Evolutionary conservation across 2,113 vertebrate species (phyloP).

Genomic region (Ifrita kowaldi): DNA sequence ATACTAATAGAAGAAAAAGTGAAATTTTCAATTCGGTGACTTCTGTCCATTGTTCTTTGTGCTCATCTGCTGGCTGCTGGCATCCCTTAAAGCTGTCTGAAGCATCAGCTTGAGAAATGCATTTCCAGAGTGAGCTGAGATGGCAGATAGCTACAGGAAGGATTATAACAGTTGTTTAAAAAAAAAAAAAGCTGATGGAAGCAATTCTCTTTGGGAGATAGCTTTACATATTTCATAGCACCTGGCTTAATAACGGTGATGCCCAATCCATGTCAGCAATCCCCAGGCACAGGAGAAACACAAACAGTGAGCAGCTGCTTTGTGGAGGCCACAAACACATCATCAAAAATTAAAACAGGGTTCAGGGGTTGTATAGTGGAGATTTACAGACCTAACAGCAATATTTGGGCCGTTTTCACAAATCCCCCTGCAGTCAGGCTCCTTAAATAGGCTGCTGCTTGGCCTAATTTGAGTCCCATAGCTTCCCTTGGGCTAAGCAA

Average conservation of each 20-base stretch:
- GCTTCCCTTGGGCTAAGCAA: not conserved
- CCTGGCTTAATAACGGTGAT: not conserved
- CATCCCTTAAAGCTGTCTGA: not conserved
- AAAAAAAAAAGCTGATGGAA: not conserved
- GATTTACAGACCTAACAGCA: not conserved
- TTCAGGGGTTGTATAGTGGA: not conserved
- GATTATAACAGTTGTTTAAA: not conserved
- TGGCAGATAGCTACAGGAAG: not conserved
- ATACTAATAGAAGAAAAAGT: not conserved
- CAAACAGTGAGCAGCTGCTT: slow-evolving; percentile 36
- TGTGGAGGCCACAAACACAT: not conserved
- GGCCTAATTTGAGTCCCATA: not conserved
- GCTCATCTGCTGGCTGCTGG: not conserved
- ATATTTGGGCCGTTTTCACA: not conserved
- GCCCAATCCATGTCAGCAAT: slow-evolving; percentile 18
- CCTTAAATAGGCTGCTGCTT: not conserved
- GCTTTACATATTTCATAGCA: slow-evolving; percentile 42
- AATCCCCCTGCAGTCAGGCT: not conserved
- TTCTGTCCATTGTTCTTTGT: not conserved
- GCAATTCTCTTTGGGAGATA: slow-evolving; percentile 24
- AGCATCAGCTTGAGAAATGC: not conserved
- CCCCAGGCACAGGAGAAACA: not conserved
- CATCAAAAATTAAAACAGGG: not conserved
- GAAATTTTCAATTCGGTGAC: not conserved
- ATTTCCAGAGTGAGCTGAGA: not conserved